Conservation (phyloP, 2,888 invertebrate genomes). For the Acanthoscelides obtectus region DNA sequence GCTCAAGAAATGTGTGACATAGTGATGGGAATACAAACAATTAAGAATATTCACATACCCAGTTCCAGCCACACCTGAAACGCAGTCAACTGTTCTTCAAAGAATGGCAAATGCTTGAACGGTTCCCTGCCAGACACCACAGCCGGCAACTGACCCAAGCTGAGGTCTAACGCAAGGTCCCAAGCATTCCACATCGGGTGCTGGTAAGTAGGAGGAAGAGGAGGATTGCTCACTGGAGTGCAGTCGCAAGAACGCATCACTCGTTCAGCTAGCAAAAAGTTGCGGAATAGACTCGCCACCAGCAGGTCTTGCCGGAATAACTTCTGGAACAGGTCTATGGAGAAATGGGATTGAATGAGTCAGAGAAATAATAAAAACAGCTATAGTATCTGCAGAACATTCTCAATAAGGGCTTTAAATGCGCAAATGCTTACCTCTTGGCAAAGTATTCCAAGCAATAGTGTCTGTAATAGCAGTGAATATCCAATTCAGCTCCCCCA, state of each 20-base stretch:
- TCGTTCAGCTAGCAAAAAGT: constrained; percentile 93
- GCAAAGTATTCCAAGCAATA: constrained; percentile 97
- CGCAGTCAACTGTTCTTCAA: constrained; percentile 95
- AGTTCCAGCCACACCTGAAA: constrained; percentile 93
- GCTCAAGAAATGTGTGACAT: too few relatives aligned
- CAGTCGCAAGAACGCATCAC: constrained; percentile 96
- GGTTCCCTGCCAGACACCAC: constrained; percentile 59
- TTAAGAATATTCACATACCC: constrained; percentile 49
- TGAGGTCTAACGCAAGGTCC: constrained; percentile 95
- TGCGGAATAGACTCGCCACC: constrained; percentile 96
- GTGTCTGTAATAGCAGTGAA: constrained; percentile 99
- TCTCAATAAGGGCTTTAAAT: too few relatives aligned
- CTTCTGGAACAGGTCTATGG: constrained; percentile 84
- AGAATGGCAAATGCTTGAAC: constrained; percentile 83
- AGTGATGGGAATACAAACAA: too few relatives aligned
- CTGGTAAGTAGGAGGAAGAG: constrained; percentile 83
- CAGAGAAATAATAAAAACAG: too few relatives aligned
- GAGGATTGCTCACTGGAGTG: constrained; percentile 90
- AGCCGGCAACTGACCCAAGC: constrained; percentile 82
- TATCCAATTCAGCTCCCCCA: constrained; percentile 99
- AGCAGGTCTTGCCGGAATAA: constrained; percentile 95
- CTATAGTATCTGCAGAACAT: too few relatives aligned
- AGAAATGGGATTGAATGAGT: not conserved
- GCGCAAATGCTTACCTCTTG: constrained; percentile 67
- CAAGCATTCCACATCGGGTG: constrained; percentile 96